phyloP scores from a whole-genome alignment of 2,113 vertebrate genomes.

The Astatoreochromis straeleni region DNA sequence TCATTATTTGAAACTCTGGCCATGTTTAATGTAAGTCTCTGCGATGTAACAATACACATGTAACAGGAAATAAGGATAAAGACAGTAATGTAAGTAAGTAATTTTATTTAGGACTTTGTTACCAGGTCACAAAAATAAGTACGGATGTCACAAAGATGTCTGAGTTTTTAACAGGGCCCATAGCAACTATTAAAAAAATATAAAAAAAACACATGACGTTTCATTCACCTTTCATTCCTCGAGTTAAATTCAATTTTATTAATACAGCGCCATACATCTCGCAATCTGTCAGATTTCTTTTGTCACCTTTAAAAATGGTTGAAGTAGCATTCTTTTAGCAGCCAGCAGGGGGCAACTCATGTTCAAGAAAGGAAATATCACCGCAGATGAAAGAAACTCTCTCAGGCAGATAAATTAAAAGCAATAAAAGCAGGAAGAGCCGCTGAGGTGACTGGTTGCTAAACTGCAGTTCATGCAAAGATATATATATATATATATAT shows the following conservation, averaged over 20 bases:
- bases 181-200: not conserved
- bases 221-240: not conserved
- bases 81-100: not conserved
- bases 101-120: not conserved
- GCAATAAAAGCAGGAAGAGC: not conserved
- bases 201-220: not conserved
- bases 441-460: not conserved
- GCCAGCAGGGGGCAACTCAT: not conserved
- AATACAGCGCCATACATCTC: not conserved
- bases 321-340: not conserved
- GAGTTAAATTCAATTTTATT: not conserved
- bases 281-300: not conserved
- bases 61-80: not conserved
- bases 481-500: not conserved
- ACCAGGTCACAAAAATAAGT: not conserved
- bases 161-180: not conserved
- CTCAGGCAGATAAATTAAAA: conserved; percentile 14
- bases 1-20: not conserved
- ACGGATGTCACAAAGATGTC: not conserved
- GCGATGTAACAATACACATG: not conserved
- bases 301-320: not conserved
- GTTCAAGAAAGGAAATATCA: not conserved
- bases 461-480: not conserved
- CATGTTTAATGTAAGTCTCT: not conserved
- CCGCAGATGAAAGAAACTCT: conserved; percentile 66